A percentile compares a stretch with the other conserved stretches of the same genome.
phyloP scores from a whole-genome alignment of 2,888 invertebrate species.

The Drosophila imparisetae region DNA sequence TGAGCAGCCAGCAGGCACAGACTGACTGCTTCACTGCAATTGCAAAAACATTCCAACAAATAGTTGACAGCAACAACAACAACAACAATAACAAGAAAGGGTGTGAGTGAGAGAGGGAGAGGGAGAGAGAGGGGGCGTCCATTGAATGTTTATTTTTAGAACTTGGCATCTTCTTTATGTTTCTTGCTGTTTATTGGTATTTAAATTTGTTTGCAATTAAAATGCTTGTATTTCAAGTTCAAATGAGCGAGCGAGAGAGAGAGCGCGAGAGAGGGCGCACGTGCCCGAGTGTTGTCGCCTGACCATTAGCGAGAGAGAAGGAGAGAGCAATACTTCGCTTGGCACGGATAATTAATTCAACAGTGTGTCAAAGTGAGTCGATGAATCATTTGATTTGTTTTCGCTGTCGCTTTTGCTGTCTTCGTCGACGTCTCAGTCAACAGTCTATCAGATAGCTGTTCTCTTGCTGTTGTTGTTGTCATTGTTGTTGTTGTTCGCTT shows the following conservation, averaged over 20 bases:
- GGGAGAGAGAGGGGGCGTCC: neutral
- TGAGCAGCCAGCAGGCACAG: neutral
- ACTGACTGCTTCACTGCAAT: conserved; percentile 20
- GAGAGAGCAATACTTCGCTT: conserved; percentile 5
- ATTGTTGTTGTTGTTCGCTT: neutral
- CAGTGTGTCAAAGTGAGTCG: conserved; percentile 67
- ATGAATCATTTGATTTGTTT: conserved; percentile 63
- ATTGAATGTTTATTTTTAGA: conserved; percentile 34
- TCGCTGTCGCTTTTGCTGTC: conserved; percentile 20
- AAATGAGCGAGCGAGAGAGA: conserved; percentile 20
- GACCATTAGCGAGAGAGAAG: neutral
- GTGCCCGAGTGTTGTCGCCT: conserved; percentile 13
- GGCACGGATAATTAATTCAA: conserved; percentile 60
- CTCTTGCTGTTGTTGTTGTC: conserved; percentile 12
- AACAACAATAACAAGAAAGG: neutral
- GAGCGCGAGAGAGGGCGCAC: conserved; percentile 58
- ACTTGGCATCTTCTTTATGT: conserved; percentile 9
- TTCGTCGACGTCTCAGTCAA: conserved; percentile 31
- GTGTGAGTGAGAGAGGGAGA: neutral
- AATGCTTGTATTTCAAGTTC: conserved; percentile 66
- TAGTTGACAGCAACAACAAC: neutral
- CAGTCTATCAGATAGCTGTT: conserved; percentile 18
- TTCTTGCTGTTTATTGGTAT: conserved; percentile 53
- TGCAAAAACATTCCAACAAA: conserved; percentile 11
- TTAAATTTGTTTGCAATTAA: conserved; percentile 62